Percentiles rank a stretch among this genome's conserved stretches.
Evolutionary conservation across 1,140 invertebrate species (phyloP).

Genomic region (Drosophila bipectinata): DNA sequence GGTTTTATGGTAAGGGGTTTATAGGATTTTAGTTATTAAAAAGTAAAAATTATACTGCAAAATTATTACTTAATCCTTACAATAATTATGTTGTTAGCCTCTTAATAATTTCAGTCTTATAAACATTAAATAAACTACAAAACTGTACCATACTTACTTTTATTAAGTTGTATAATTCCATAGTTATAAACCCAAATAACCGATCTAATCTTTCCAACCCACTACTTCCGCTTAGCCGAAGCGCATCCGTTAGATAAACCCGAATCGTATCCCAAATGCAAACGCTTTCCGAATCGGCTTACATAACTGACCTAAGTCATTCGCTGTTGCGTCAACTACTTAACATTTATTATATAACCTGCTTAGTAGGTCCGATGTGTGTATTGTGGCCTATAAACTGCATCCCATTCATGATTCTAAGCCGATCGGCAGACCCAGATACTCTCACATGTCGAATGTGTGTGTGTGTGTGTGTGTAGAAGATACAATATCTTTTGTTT

Average conservation of each 20-base stretch:
- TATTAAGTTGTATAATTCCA: no score
- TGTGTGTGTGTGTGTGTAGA: not conserved
- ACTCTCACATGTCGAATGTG: not conserved
- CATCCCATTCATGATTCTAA: conserved; percentile 76
- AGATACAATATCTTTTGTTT: conserved; percentile 53
- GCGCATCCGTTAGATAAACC: conserved; percentile 50
- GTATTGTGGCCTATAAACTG: conserved; percentile 20
- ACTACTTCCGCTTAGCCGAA: conserved; percentile 20
- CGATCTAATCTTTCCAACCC: conserved; percentile 7
- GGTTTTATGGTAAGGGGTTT: not conserved
- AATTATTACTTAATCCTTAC: no score
- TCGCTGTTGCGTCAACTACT: conserved; percentile 41
- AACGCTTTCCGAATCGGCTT: conserved; percentile 39
- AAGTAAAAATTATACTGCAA: no score
- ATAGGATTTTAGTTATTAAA: no score
- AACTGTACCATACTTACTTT: no score
- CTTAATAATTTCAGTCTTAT: no score
- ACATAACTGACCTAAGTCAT: conserved; percentile 75
- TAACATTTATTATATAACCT: conserved; percentile 63
- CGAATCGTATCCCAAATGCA: conserved; percentile 13
- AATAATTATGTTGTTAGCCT: no score
- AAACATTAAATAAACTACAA: no score
- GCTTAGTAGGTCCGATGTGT: conserved; percentile 11
- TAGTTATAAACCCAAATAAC: no score
- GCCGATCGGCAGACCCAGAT: conserved; percentile 28